These are phyloP conservation scores for Microctonus hyperodae DNA, from an alignment of 2,888 invertebrate species.

Conservation along the genomic window DNA sequence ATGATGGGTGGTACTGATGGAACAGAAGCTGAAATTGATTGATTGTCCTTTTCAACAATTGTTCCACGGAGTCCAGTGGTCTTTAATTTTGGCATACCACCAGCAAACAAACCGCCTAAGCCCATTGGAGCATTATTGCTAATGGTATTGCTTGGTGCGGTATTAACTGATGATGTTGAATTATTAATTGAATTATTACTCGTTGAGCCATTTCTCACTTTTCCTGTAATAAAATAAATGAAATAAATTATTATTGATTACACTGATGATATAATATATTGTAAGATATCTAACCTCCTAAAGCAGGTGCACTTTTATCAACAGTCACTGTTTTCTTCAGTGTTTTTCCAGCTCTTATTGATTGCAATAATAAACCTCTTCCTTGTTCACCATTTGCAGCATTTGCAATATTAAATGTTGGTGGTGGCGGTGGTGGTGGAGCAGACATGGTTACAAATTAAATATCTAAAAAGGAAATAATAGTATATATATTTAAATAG, in stretches of 20 bases:
- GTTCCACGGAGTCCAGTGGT: conserved; percentile 68
- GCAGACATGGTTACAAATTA: conserved; percentile 63
- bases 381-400: conserved; percentile 66
- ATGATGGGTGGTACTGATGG: conserved; percentile 33
- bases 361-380: conserved; percentile 77
- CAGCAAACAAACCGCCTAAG: conserved; percentile 80
- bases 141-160: conserved; percentile 35
- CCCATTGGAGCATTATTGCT: conserved; percentile 56
- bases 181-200: conserved; percentile 48
- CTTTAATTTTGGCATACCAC: conserved; percentile 83
- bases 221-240: conserved; percentile 46
- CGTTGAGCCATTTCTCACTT: conserved; percentile 55
- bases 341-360: conserved; percentile 82
- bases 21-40: conserved; percentile 32
- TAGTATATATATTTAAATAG: not conserved
- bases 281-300: conserved; percentile 69
- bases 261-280: not conserved
- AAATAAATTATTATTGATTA: not conserved
- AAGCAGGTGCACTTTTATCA: conserved; percentile 85
- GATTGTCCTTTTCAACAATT: conserved; percentile 41
- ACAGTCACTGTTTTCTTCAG: conserved; percentile 88
- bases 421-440: conserved; percentile 72
- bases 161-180: conserved; percentile 11
- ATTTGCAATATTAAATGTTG: conserved; percentile 65
- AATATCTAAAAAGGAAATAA: conserved; percentile 20